Evolutionary conservation across 2,113 vertebrate genomes (phyloP), one percentile per base, ranked within the genome.

Genomic region (Varanus salvator): DNA sequence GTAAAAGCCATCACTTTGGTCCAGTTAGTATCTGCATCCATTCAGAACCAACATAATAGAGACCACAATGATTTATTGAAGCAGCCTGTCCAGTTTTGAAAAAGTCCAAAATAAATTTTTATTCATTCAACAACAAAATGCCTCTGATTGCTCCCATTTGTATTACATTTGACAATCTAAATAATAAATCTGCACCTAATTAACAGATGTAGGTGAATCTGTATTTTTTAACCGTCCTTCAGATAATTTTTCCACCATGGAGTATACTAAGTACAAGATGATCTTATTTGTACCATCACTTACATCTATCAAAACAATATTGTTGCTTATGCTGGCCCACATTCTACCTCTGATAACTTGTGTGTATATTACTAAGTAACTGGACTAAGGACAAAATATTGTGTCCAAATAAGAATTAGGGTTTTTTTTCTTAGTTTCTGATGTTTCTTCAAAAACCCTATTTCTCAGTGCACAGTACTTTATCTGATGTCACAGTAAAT

Each of bases 1-100:
- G 80, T 92, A 95, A 96, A 96, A 82, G 75, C 77, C 80, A 97
- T 92, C 90, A 95, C 89, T 95, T 92, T 85, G 89, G 93, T 96
- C 95, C 93, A 89, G 87, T 92, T 95, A 95, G 86, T 87, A 95
- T 1, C 1, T 38, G 85, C 82, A 92, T 93, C 54, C 60, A 71
- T 85, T 92, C 89, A 83, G 84, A 92, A 84, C 23, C 90, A 90
- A 29, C 50, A 57, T 66, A 93, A 90, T 0, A 86, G 44, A 93
- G 80, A 76, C 64, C 81, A 82, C 34, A 80, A 25, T 72, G 69
- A 88, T 2, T 90, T 87, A 93, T 75, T 87, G 74, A 85, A 86
- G 84, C 44, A 91, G 86, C 90, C 89, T 54, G 71, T 93, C 57
- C 0, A 0, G 0, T 84, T 91, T 91, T 86, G 19, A 92, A 77